Percentiles rank a stretch among this genome's conserved stretches.
Evolutionary conservation across 2,888 invertebrate species (phyloP).

Genomic region (Boloria euphrosyne): DNA sequence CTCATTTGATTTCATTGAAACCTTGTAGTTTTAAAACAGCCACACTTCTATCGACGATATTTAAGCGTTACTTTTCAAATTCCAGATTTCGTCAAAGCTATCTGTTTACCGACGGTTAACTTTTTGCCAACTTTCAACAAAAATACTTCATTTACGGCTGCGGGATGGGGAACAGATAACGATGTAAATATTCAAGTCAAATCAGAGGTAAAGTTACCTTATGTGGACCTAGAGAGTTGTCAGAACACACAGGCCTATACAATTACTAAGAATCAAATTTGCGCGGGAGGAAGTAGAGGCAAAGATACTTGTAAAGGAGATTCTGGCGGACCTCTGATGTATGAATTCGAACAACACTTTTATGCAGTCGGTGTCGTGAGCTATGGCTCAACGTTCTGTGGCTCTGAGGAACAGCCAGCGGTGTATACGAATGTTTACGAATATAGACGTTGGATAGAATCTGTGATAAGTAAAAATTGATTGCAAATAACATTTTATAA

Average conservation of each 20-base stretch:
- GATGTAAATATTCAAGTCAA: slow-evolving; percentile 64
- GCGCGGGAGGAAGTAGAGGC: slow-evolving; percentile 76
- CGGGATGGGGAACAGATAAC: slow-evolving; percentile 75
- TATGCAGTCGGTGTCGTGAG: slow-evolving; percentile 41
- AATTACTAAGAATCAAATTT: slow-evolving; percentile 64
- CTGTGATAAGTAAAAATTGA: slow-evolving; percentile 18
- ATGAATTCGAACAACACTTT: slow-evolving; percentile 34
- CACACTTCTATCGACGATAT: too few species aligned
- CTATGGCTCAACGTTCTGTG: slow-evolving; percentile 36
- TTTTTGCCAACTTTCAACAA: slow-evolving; percentile 35
- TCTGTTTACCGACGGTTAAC: slow-evolving; percentile 51
- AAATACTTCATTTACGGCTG: slow-evolving; percentile 48
- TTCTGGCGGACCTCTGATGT: slow-evolving; percentile 85
- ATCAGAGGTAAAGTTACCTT: slow-evolving; percentile 43
- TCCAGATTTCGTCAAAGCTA: slow-evolving; percentile 56
- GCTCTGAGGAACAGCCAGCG: slow-evolving; percentile 34
- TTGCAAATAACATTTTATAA: slow-evolving; percentile 16
- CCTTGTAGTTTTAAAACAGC: too few species aligned
- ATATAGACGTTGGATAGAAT: slow-evolving; percentile 42
- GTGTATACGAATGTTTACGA: slow-evolving; percentile 41
- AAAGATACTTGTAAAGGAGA: slow-evolving; percentile 86
- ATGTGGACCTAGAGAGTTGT: slow-evolving; percentile 38
- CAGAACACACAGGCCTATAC: slow-evolving; percentile 1
- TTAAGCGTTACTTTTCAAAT: slow-evolving; percentile 19
- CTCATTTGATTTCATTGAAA: too few species aligned